A percentile compares a stretch with the other conserved stretches of the same genome.
Evolutionary conservation across 1,140 invertebrate genomes (phyloP).

Genomic region (Tribolium castaneum): DNA sequence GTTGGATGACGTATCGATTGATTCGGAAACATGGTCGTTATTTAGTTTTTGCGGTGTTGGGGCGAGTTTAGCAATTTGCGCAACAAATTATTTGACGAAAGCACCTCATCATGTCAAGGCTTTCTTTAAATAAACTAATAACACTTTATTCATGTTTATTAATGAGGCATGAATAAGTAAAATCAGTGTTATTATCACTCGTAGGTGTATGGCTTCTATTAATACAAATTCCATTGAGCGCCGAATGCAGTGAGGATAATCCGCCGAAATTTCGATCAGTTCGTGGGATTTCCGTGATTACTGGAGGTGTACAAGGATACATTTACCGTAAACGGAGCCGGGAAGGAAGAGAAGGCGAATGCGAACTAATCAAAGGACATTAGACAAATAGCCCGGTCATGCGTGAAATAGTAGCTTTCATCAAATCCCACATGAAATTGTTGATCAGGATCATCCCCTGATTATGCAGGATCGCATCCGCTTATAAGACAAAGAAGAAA

Average conservation of each 20-base stretch:
- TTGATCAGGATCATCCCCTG: slow-evolving; percentile 31
- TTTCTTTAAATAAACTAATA: slow-evolving; percentile 33
- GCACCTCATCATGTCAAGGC: slow-evolving; percentile 18
- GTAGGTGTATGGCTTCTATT: slow-evolving; percentile 24
- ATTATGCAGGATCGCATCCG: slow-evolving; percentile 17
- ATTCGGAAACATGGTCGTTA: slow-evolving; percentile 4
- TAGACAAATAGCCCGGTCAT: slow-evolving; percentile 38
- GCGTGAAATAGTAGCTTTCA: slow-evolving; percentile 42
- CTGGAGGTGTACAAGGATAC: background rate
- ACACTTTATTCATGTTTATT: slow-evolving; percentile 42
- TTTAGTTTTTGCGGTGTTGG: slow-evolving; percentile 6
- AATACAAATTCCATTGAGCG: slow-evolving; percentile 34
- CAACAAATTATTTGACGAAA: slow-evolving; percentile 27
- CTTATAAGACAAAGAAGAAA: slow-evolving; percentile 13
- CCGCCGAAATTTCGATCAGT: slow-evolving; percentile 26
- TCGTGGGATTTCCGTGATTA: background rate
- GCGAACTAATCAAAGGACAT: slow-evolving; percentile 43
- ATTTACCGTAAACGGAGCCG: slow-evolving; percentile 3
- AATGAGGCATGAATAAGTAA: slow-evolving; percentile 38
- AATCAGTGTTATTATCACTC: slow-evolving; percentile 35
- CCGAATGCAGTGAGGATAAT: background rate
- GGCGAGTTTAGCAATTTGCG: slow-evolving; percentile 3
- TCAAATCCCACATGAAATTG: slow-evolving; percentile 45
- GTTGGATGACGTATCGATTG: slow-evolving; percentile 23
- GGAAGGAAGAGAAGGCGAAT: slow-evolving; percentile 31